Conservation (phyloP, 2,113 vertebrate species). For the Lepus timidus region DNA sequence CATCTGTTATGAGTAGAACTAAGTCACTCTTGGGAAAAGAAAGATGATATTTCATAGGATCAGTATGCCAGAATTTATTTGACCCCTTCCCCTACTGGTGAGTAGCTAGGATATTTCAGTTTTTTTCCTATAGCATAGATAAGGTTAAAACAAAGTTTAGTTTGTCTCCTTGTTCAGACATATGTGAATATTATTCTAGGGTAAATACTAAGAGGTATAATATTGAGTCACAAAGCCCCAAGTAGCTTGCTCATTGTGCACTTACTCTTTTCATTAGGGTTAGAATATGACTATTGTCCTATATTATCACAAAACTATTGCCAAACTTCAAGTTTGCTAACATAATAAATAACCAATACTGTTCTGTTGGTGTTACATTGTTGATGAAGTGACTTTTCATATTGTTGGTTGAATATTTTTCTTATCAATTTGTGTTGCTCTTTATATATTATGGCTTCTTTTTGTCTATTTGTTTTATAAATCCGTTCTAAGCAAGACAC, state of each 20-base stretch:
- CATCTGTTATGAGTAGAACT: neutral
- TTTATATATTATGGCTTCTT: constrained; percentile 8
- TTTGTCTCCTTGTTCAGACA: neutral
- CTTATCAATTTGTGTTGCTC: neutral
- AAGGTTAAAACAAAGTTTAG: neutral
- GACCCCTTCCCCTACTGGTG: neutral
- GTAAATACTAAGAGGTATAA: neutral
- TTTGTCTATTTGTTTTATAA: neutral
- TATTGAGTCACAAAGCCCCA: neutral
- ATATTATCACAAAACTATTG: neutral
- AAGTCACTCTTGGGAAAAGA: neutral
- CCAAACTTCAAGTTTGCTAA: neutral
- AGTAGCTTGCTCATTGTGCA: neutral
- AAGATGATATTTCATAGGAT: neutral
- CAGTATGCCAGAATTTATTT: neutral
- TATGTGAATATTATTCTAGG: neutral
- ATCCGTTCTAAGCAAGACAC: neutral
- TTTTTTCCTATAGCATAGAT: neutral
- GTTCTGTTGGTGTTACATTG: neutral
- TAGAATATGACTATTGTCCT: neutral
- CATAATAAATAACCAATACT: neutral
- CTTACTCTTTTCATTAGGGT: neutral
- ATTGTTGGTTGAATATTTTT: neutral
- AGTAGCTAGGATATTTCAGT: neutral
- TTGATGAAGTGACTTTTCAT: neutral